Base-by-base conservation (phyloP, 2,113 vertebrate species). In the Bufo bufo region DNA sequence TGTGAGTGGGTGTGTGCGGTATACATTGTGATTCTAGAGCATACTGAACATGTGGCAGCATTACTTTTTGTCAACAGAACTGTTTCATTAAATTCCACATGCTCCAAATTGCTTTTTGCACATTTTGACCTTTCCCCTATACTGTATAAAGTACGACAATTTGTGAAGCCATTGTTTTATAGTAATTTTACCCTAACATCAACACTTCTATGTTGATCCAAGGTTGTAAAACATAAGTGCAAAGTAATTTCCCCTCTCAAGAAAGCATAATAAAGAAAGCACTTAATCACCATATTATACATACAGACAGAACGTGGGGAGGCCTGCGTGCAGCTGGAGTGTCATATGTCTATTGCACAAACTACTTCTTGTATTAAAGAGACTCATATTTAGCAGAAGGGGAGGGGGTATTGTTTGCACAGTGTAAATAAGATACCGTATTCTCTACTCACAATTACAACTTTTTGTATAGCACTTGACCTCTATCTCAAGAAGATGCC, bases 221-320 rank as follows among this genome's bases (percentile, higher is more conserved):
- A 52, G 72, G 17, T 47, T 84, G 71, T 65, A 66, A 88, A 83
- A 66, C 56, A 65, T 63, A 77, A 82, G 79, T 88, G 81, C 56
- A 59, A 88, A 87, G 86, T 71, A 58, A 82, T 87, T 87, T 82
- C 66, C 74, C 45, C 52, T 61, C 69, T 82, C 23, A 47, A 81
- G 86, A 59, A 82, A 87, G 43, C 86, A 74, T 82, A 87, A 87
- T 79, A 87, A 82, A 75, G 65, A 17, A 20, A 87, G 54, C 4
- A 63, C 20, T 82, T 87, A 82, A 87, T 87, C 54, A 52, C 56
- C 52, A 14, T 69, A 7, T 75, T 82, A 71, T 23, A 49, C 56
- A 63, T 11, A 69, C 47, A 19, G 66, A 69, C 47, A 19, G 66
- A 58, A 63, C 7, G 11, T 16, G 54, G n/a, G 86, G 54, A 82